Conservation (phyloP, 2,797 vertebrate genomes). For the Triplophysa bombifrons region DNA sequence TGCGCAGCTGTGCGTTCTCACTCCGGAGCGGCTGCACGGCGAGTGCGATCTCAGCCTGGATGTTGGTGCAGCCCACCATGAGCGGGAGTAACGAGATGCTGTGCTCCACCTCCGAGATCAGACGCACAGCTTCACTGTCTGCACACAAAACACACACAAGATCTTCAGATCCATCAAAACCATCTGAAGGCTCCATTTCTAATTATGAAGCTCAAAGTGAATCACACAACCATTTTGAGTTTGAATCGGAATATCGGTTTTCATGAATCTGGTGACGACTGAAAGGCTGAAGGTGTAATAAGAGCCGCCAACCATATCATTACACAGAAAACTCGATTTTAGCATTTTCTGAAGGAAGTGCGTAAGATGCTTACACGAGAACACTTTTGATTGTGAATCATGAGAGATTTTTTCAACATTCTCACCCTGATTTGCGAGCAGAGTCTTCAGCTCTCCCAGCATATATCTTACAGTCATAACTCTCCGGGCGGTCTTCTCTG, state of each 20-base stretch:
- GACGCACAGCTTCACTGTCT: slow-evolving; percentile 78
- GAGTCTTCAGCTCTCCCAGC: slow-evolving; percentile 79
- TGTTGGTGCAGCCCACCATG: slow-evolving; percentile 60
- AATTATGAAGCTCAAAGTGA: not conserved
- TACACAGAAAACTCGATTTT: not conserved
- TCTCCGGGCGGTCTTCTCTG: slow-evolving; percentile 66
- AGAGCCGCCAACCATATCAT: not conserved
- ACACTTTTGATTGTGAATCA: too few species aligned
- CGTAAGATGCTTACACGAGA: too few species aligned
- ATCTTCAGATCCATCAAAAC: not conserved
- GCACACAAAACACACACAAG: not conserved
- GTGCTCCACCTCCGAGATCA: slow-evolving; percentile 81
- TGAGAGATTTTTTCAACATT: not conserved
- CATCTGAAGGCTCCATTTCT: not conserved
- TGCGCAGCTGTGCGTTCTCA: slow-evolving; percentile 83
- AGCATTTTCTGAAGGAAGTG: not conserved
- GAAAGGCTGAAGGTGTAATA: not conserved
- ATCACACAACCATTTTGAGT: slow-evolving; percentile 13
- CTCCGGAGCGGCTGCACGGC: slow-evolving; percentile 78
- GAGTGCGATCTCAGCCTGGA: slow-evolving; percentile 77
- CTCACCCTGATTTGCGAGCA: slow-evolving; percentile 70
- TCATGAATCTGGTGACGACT: not conserved
- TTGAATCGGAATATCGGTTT: slow-evolving; percentile 1
- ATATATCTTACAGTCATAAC: slow-evolving; percentile 78
- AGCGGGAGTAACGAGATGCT: slow-evolving; percentile 72